Percentiles rank a stretch among this genome's conserved stretches.
Conservation (phyloP, 2,888 invertebrate species). For the Caenorhabditis sinica region DNA sequence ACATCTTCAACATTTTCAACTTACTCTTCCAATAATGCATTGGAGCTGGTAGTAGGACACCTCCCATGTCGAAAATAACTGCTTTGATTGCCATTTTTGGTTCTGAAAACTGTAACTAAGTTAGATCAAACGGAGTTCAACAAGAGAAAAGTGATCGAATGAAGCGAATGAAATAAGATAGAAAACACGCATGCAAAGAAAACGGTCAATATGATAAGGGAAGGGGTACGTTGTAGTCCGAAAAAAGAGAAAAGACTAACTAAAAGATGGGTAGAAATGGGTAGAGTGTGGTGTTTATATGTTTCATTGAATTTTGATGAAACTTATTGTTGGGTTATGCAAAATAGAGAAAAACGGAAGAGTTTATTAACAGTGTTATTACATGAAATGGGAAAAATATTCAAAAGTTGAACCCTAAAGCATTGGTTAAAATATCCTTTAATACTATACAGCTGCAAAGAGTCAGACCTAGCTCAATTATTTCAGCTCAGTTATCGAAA, state of each 20-base stretch:
- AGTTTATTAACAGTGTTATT: neutral
- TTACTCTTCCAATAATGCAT: slow-evolving; percentile 81
- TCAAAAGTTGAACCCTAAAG: too few species aligned
- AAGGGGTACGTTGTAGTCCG: slow-evolving; percentile 51
- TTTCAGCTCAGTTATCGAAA: too few species aligned
- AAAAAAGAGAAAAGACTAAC: neutral
- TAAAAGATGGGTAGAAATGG: slow-evolving; percentile 28
- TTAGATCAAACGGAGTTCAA: neutral
- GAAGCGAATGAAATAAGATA: neutral
- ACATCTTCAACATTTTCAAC: neutral
- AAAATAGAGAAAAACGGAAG: neutral
- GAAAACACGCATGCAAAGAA: slow-evolving; percentile 22
- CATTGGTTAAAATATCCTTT: too few species aligned
- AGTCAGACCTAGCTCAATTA: too few species aligned
- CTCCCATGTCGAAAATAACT: slow-evolving; percentile 86
- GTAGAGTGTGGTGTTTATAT: slow-evolving; percentile 41
- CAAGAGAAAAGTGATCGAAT: neutral
- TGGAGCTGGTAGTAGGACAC: slow-evolving; percentile 85
- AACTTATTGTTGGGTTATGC: neutral
- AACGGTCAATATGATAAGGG: slow-evolving; percentile 47
- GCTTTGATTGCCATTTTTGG: slow-evolving; percentile 78
- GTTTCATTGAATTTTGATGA: neutral
- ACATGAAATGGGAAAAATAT: too few species aligned
- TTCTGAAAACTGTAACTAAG: neutral
- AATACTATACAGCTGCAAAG: too few species aligned